phyloP scores from a whole-genome alignment of 1,140 invertebrate species.

The Nomia melanderi region DNA sequence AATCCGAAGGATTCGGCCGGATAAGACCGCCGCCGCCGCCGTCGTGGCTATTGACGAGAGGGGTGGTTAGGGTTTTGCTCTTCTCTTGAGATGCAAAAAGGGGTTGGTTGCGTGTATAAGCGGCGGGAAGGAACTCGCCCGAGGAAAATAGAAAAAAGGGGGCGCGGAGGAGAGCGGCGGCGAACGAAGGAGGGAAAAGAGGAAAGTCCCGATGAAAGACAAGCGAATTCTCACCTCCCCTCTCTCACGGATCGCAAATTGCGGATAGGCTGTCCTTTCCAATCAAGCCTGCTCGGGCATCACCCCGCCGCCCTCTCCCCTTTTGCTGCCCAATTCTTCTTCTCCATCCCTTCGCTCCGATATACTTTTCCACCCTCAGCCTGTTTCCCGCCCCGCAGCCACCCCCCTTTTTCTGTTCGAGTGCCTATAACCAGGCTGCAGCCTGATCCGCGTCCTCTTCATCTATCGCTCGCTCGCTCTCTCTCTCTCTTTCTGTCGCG shows the following conservation, averaged over 20 bases:
- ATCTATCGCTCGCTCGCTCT: constrained; percentile 15
- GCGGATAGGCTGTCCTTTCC: constrained; percentile 74
- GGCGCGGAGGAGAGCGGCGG: constrained; percentile 1
- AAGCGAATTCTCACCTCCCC: constrained; percentile 71
- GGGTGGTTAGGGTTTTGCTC: constrained; percentile 5
- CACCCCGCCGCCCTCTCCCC: constrained; percentile 27
- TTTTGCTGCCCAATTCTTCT: constrained; percentile 60
- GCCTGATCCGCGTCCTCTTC: constrained; percentile 53
- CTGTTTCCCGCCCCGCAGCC: constrained; percentile 24
- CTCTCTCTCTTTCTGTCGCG: not conserved
- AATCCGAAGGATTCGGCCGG: constrained; percentile 52
- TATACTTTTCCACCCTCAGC: constrained; percentile 54
- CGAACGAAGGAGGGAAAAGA: constrained; percentile 17
- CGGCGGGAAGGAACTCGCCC: constrained; percentile 18
- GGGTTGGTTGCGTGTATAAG: constrained; percentile 57
- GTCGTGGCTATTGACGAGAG: constrained; percentile 46
- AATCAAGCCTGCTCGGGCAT: constrained; percentile 67
- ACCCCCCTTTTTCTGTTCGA: constrained; percentile 23
- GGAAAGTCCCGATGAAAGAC: constrained; percentile 68
- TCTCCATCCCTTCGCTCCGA: constrained; percentile 51
- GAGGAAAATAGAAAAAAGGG: constrained; percentile 42
- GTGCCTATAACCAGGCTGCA: constrained; percentile 57
- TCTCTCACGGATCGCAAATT: constrained; percentile 68
- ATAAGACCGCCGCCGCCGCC: constrained; percentile 37
- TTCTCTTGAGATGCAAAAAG: constrained; percentile 64